phyloP scores from a whole-genome alignment of 23 tunicate genomes.

The Trididemnum clinides region DNA sequence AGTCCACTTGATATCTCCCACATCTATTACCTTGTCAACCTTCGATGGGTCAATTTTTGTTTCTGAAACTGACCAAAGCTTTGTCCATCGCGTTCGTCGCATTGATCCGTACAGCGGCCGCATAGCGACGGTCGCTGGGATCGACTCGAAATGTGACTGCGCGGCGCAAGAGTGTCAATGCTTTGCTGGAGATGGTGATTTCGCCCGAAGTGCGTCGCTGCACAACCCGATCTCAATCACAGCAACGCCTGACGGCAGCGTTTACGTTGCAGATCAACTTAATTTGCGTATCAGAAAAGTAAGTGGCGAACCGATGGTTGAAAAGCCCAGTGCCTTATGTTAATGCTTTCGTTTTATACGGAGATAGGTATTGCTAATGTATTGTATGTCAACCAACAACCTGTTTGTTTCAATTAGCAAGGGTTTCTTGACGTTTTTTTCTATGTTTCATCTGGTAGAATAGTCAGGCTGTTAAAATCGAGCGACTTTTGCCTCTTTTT shows the following conservation, averaged over 20 bases:
- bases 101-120: constrained; percentile 71
- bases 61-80: constrained; percentile 73
- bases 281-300: constrained; percentile 84
- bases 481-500: too few relatives aligned
- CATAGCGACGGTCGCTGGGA: constrained; percentile 76
- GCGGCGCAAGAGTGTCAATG: constrained; percentile 78
- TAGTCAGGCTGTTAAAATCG: too few relatives aligned
- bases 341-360: too few relatives aligned
- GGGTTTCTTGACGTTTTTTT: too few relatives aligned
- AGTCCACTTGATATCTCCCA: constrained; percentile 61
- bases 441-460: too few relatives aligned
- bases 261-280: constrained; percentile 79
- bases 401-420: too few relatives aligned
- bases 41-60: constrained; percentile 77
- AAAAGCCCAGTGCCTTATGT: too few relatives aligned
- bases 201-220: constrained; percentile 76
- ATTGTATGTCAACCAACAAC: too few relatives aligned
- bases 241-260: constrained; percentile 72
- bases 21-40: constrained; percentile 67
- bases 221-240: constrained; percentile 79
- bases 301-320: too few relatives aligned
- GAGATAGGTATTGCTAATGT: too few relatives aligned
- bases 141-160: constrained; percentile 81
- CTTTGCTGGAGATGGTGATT: constrained; percentile 87
- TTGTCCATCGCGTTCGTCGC: constrained; percentile 69